A percentile compares a stretch with the other conserved stretches of the same genome.
Evolutionary conservation across 2,888 invertebrate species (phyloP).

Genomic region (Dasysyrphus albostriatus): DNA sequence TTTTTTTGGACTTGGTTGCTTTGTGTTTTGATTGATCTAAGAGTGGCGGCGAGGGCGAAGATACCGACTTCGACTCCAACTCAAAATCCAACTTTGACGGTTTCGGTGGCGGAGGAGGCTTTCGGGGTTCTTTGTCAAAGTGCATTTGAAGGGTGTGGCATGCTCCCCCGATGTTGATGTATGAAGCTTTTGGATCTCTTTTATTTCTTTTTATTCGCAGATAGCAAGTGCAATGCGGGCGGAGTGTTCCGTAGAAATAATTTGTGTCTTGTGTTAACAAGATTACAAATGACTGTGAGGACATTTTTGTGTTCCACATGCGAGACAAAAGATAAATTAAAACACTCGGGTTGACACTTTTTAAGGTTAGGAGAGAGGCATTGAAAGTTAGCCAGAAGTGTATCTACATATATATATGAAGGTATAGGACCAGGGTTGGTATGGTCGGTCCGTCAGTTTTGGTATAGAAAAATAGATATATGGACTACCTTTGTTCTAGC

Average conservation of each 20-base stretch:
- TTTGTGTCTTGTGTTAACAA: conserved; percentile 64
- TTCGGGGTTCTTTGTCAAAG: conserved; percentile 43
- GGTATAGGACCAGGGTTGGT: not conserved
- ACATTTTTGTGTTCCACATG: conserved; percentile 40
- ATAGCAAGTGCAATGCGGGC: conserved; percentile 62
- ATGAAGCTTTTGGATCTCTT: conserved; percentile 39
- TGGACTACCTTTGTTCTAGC: not conserved
- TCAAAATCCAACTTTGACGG: not conserved
- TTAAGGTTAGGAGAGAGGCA: conserved; percentile 52
- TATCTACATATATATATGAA: no score
- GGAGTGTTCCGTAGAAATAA: conserved; percentile 35
- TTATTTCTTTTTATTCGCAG: not conserved
- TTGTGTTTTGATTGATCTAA: conserved; percentile 65
- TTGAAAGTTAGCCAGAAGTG: conserved; percentile 6
- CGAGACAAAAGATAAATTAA: conserved; percentile 67
- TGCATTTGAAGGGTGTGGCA: conserved; percentile 66
- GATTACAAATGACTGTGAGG: conserved; percentile 70
- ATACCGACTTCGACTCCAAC: not conserved
- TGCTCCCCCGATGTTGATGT: conserved; percentile 23
- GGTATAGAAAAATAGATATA: not conserved
- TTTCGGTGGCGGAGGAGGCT: not conserved
- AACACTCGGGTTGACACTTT: conserved; percentile 56
- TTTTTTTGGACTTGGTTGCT: not conserved
- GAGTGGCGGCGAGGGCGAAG: conserved; percentile 29
- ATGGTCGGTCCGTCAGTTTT: not conserved